Conservation (phyloP, 2,113 vertebrate species). For the Brachypteracias leptosomus region DNA sequence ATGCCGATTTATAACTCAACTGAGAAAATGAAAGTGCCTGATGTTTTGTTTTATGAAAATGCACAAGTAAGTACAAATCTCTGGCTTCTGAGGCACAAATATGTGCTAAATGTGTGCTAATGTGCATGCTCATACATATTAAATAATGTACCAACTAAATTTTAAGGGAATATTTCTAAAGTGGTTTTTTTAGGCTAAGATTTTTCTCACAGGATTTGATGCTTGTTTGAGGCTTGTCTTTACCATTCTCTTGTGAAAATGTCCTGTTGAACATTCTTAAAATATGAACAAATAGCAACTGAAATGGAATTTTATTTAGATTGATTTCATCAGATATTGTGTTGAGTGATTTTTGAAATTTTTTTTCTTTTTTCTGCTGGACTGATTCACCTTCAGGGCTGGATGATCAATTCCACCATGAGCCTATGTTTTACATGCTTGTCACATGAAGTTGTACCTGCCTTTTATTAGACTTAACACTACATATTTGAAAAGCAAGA, state of each 20-base stretch:
- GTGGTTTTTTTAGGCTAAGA: not conserved
- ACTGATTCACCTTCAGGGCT: not conserved
- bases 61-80: slow-evolving; percentile 80
- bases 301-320: not conserved
- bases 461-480: not conserved
- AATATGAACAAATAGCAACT: not conserved
- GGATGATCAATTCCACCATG: not conserved
- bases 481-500: not conserved
- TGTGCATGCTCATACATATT: not conserved
- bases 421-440: not conserved
- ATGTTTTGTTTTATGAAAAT: slow-evolving; percentile 97
- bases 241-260: not conserved
- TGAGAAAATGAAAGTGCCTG: slow-evolving; percentile 93
- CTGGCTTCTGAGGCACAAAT: not conserved
- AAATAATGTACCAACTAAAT: not conserved
- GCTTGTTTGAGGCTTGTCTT: not conserved
- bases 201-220: not conserved
- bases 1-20: slow-evolving; percentile 80
- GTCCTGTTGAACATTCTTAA: not conserved
- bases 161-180: not conserved
- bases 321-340: not conserved
- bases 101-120: not conserved
- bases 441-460: not conserved
- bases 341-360: not conserved
- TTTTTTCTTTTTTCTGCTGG: not conserved